Base-by-base conservation (phyloP, 2,888 invertebrate species). In the Eremobia ochroleuca region DNA sequence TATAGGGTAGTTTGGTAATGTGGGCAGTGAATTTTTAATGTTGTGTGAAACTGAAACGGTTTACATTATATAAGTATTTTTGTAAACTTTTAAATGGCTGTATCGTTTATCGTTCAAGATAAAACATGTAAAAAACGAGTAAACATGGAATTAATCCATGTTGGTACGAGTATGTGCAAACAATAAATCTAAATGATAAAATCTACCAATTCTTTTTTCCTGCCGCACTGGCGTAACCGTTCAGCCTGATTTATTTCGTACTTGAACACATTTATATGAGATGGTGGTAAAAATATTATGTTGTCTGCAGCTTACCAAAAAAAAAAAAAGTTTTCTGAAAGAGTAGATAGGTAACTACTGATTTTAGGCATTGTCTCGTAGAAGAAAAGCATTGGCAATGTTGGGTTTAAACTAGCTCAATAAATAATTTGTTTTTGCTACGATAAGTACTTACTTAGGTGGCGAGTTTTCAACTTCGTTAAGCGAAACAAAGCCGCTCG, bases 121-220 rank as follows among this genome's bases (percentile, higher is more conserved):
- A 85, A 70, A 69, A 69, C 66, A 78, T 68, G 68, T 79, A 69
- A 68, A 79, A 74, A 76, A 75, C 67, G 70, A 82, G 66, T 73
- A 85, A 82, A 84, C 75, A 82, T 77, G 83, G 43, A 77, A 83
- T 83, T 83, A 85, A 82, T 85, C 82, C 86, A 73, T 85, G 83
- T 82, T 82, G 59, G 69, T 75, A 72, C 64, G 67, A 62, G 71
- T 73, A 75, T 81, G 75, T 82, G 83, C 79, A 87, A 77, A 77
- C 55, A 62, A 77, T 76, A 85, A 87, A 85, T 81, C 66, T 31
- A n/a, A 77, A 78, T 76, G 88, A 87, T 87, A 87, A 86, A 73
- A 87, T 87, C 87, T 76, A 72, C 64, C 65, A 65, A 79, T 86
- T 85, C 82, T 85, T 83, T 79, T 82, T 85, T 77, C 71, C 64